Evolutionary conservation across 2,888 invertebrate genomes (phyloP), one percentile per base, ranked within the genome.

Genomic region (Cremastinae sp.): DNA sequence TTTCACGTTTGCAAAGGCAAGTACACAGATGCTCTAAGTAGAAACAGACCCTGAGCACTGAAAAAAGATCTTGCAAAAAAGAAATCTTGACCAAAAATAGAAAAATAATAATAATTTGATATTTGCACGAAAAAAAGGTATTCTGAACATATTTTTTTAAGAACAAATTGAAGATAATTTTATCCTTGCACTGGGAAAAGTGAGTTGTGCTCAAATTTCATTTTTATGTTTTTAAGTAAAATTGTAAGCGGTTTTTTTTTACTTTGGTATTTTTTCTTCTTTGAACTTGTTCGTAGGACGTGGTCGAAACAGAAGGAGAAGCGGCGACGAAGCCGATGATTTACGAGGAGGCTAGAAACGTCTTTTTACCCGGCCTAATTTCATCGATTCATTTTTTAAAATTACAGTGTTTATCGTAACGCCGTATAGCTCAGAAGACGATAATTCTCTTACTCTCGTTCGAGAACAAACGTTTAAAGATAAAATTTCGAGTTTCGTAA

Each of bases 301-400:
- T 66, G 85, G 86, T 69, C 85, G 87, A 62, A 84, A 84, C 80
- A 82, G 86, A 51, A 83, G 86, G 79, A 85, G 87, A 81, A 86
- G 82, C 80, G 84, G 83, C 75, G 84, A 85, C 77, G 86, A 87
- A 70, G 74, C 80, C 56, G 85, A 84, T 75, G 86, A 85, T 73
- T 81, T 85, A 66, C 80, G 86, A 84, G 82, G 83, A 65, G 83
- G 84, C 59, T 86, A 84, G 65, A 54, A 28, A 65, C 20, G 70
- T 14, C 65, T 22, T 12, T 54, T 69, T 53, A 36, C 28, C 10
- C 4, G 53, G 28, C 53, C 28, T 43, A 54, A 41, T 72, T 64
- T 58, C 59, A 18, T 47, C 28, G 38, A 47, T 7, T 28, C 28
- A 56, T 22, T 7, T 18, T 18, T 38, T 20, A 12, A n/a, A 9